Evolutionary conservation across 1,140 invertebrate species (phyloP).

Genomic region (Papilio dardanus): DNA sequence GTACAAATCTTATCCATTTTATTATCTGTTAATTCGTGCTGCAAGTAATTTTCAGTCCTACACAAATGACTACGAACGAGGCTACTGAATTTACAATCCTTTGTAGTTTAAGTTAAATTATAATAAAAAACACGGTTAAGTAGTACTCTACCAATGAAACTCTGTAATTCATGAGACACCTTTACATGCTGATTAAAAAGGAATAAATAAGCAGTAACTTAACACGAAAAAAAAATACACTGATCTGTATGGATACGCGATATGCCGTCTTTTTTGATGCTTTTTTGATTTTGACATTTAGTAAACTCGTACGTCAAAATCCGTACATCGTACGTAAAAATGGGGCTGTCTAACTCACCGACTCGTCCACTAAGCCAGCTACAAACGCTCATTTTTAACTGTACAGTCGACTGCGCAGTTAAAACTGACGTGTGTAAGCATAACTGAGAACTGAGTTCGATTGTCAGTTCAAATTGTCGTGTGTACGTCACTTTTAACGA

Average conservation of each 20-base stretch:
- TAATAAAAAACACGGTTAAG: slow-evolving; percentile 6
- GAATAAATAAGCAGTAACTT: not conserved
- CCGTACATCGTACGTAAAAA: no score
- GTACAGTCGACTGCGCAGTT: no score
- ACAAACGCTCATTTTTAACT: no score
- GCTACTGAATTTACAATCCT: slow-evolving; percentile 3
- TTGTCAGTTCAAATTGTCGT: no score
- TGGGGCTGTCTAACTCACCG: no score
- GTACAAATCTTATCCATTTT: not conserved
- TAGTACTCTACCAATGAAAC: not conserved
- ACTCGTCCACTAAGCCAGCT: no score
- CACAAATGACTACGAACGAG: not conserved
- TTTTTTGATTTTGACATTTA: no score
- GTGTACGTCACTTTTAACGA: no score
- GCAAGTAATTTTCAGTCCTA: not conserved
- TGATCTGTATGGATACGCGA: not conserved
- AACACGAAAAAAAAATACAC: not conserved
- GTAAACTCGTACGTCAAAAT: no score
- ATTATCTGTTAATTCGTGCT: not conserved
- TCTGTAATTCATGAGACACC: not conserved
- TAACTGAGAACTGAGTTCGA: no score
- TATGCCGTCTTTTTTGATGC: no score
- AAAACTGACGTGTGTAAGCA: no score
- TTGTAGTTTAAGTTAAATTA: not conserved
- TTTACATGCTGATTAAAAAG: slow-evolving; percentile 1